These are phyloP conservation scores for Rhagoletis zephyria DNA, from an alignment of 1,140 invertebrate species.

Conservation along the genomic window DNA sequence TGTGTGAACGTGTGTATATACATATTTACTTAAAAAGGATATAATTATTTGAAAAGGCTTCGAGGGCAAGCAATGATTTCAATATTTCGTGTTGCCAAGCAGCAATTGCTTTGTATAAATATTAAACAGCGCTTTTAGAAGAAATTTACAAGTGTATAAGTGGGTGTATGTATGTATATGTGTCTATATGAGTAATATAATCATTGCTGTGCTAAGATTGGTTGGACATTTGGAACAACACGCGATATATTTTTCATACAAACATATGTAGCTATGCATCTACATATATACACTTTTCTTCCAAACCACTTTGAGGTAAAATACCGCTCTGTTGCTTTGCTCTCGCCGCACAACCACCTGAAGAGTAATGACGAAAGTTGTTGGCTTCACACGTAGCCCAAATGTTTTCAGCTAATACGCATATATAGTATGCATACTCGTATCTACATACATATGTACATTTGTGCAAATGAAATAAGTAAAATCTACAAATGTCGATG, in stretches of 20 bases:
- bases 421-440: neutral
- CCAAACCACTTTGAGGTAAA: neutral
- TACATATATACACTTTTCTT: neutral
- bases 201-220: conserved; percentile 15
- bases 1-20: too few relatives aligned
- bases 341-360: conserved; percentile 32
- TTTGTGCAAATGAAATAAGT: neutral
- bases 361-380: conserved; percentile 40
- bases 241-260: neutral
- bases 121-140: too few relatives aligned
- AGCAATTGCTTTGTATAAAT: neutral
- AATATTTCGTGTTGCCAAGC: conserved; percentile 20
- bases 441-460: too few relatives aligned
- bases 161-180: neutral
- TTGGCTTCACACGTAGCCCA: neutral
- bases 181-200: neutral
- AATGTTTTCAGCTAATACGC: neutral
- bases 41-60: conserved; percentile 17
- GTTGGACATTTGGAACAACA: neutral
- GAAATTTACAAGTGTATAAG: neutral
- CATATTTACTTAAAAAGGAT: neutral
- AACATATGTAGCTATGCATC: neutral
- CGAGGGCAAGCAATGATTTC: conserved; percentile 6
- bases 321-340: conserved; percentile 9
- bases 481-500: conserved; percentile 25